Evolutionary conservation across 2,113 vertebrate genomes (phyloP), one percentile per base, ranked within the genome.

Genomic region (Girardinichthys multiradiatus): DNA sequence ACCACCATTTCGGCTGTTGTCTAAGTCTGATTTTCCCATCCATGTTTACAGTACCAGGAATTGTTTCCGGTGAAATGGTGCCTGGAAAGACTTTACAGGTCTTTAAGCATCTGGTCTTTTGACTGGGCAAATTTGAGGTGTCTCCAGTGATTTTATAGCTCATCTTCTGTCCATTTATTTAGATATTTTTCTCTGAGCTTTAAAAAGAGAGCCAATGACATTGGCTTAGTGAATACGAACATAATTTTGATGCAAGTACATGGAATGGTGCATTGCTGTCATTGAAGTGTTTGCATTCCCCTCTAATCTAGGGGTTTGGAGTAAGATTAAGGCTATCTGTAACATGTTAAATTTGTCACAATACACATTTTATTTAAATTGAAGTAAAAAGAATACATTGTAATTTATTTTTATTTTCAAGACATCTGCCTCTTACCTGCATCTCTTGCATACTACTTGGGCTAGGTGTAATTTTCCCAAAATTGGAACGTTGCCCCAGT

Each of bases 371-470:
- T 45, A 17, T 45, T 17, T 45, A 19, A 4, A 5, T 45, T 7
- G 6, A 45, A 19, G 42, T 45, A 19, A 45, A 45, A 19, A 7
- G 42, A 1, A 45, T 42, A 17, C 17, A 45, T 19, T 17, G 19
- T n/a, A 19, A 45, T 45, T 19, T 4, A 45, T 45, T 45, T 45
- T 45, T 5, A 5, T 45, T 45, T 17, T 19, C 15, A 45, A 45
- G 42, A 45, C 4, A 1, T 76, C 42, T 59, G 13, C 1, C 1
- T 82, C 86, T 89, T 88, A 87, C 92, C 90, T 97, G 95, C 91
- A 99, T 86, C 26, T 96, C 95, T 19, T 86, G 83, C 65, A 96
- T 90, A 42, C 87, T 90, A 68, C 64, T 86, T 9, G 82, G 85
- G 48, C 33, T 79, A 3, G 59, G 61, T 35, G 76, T 57, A 59